Conservation (phyloP, 2,797 vertebrate species). For the Muraenolepis orangiensis region DNA sequence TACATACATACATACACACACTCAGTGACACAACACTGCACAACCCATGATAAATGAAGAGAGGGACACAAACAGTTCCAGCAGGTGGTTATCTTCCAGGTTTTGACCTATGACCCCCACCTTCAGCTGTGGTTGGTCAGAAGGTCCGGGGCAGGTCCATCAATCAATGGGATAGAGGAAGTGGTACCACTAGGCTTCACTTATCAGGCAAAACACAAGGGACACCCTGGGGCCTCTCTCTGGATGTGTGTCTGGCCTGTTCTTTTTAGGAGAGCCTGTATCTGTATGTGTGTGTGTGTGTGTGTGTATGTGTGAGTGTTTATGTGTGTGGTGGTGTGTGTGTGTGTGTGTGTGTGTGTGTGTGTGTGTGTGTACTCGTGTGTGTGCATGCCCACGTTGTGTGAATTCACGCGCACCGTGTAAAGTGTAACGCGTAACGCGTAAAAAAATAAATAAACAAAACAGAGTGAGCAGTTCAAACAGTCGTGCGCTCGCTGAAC, state of each 20-base stretch:
- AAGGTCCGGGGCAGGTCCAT: slow-evolving; percentile 47
- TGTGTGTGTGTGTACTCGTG: neutral
- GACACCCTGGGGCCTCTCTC: slow-evolving; percentile 6
- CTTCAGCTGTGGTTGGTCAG: slow-evolving; percentile 46
- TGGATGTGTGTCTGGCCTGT: slow-evolving; percentile 1
- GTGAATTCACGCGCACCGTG: no score
- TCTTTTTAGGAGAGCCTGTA: neutral
- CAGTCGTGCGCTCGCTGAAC: no score
- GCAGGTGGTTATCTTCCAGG: slow-evolving; percentile 69
- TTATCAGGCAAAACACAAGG: slow-evolving; percentile 54
- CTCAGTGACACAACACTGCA: neutral
- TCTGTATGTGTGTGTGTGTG: neutral
- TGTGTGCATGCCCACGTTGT: no score
- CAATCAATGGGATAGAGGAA: slow-evolving; percentile 62
- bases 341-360: slow-evolving; percentile 7
- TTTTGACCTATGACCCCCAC: slow-evolving; percentile 58
- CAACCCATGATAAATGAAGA: slow-evolving; percentile 24
- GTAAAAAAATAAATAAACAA: no score
- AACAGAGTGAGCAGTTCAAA: no score
- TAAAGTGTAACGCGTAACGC: no score
- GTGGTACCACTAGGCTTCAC: slow-evolving; percentile 36
- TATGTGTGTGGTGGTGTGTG: neutral
- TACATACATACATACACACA: neutral
- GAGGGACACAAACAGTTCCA: slow-evolving; percentile 32
- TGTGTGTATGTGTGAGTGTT: neutral